Evolutionary conservation across 1,140 invertebrate genomes (phyloP).

Genomic region (Drosophila watanabei): DNA sequence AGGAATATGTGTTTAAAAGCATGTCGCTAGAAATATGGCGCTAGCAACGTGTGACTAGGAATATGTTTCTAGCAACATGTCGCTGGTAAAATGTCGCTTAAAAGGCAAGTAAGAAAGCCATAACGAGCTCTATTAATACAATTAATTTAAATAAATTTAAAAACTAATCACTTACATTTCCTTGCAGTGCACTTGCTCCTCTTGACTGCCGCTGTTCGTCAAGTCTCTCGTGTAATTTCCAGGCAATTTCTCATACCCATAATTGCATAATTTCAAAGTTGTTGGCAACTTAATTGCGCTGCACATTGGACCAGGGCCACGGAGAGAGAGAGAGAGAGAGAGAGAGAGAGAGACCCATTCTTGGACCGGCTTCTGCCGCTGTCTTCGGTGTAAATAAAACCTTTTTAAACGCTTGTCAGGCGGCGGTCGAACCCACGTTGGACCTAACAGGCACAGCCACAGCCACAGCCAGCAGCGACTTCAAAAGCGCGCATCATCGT

Average conservation of each 20-base stretch:
- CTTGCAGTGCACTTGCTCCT: background rate
- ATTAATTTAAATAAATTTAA: background rate
- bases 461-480: slow-evolving; percentile 30
- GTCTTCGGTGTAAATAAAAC: slow-evolving; percentile 82
- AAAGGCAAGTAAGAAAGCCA: background rate
- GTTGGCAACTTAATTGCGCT: slow-evolving; percentile 85
- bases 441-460: slow-evolving; percentile 58
- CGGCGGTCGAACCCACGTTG: slow-evolving; percentile 49
- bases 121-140: too few species aligned
- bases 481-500: slow-evolving; percentile 78
- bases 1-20: too few species aligned
- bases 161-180: background rate
- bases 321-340: slow-evolving; percentile 30
- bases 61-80: too few species aligned
- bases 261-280: slow-evolving; percentile 85
- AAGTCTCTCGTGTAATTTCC: slow-evolving; percentile 81
- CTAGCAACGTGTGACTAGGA: too few species aligned
- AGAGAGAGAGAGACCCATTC: slow-evolving; percentile 35
- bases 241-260: slow-evolving; percentile 85
- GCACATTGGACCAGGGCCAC: slow-evolving; percentile 61
- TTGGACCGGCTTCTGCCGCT: slow-evolving; percentile 33
- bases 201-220: slow-evolving; percentile 68
- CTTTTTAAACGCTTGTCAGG: slow-evolving; percentile 83
- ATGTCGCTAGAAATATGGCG: too few species aligned
- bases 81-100: too few species aligned